Base-by-base conservation (phyloP, 2,113 vertebrate species). In the Astur gentilis region DNA sequence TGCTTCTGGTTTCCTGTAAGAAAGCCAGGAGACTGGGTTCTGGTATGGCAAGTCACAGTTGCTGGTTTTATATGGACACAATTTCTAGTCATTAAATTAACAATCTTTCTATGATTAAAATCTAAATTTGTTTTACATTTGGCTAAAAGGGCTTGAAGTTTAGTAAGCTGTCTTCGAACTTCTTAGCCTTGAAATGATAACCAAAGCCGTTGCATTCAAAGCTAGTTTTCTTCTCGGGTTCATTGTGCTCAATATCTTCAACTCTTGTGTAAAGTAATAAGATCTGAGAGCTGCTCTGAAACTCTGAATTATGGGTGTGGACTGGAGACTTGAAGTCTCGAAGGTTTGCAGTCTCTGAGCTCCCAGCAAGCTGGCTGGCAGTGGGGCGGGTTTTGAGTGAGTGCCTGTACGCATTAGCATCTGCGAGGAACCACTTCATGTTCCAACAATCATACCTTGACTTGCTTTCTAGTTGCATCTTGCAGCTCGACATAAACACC, bases 401-500 rank as follows among this genome's bases (percentile, higher is more conserved):
- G 26, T 60, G 81, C 65, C 55, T 52, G 26, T 66, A 22, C 3
- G 9, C 10, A 1, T 82, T 67, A 82, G 50, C 22, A 7, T 93
- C 78, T 72, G 40, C 2, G 1, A 55, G 83, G 93, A 91, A 49
- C 66, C 54, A 16, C 40, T 83, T 90, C 14, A 0, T 69, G 40
- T 94, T 94, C 95, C 71, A 70, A 15, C 66, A 79, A 21, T 93
- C 0, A 0, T 49, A 83, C 82, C 84, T 89, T 79, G 45, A 47
- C 65, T 94, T 89, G 69, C 61, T 91, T 96, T 94, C 89, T 79
- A 36, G 73, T 76, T 97, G 69, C 50, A 52, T 95, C 90, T 90
- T 94, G 82, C 67, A 80, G 66, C 50, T 92, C 54, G 57, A 58
- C 13, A 9, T 77, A 94, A 90, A 90, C 62, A 73, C 25, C 16